Conservation (phyloP, 2,888 invertebrate genomes). For the Helleia helle region DNA sequence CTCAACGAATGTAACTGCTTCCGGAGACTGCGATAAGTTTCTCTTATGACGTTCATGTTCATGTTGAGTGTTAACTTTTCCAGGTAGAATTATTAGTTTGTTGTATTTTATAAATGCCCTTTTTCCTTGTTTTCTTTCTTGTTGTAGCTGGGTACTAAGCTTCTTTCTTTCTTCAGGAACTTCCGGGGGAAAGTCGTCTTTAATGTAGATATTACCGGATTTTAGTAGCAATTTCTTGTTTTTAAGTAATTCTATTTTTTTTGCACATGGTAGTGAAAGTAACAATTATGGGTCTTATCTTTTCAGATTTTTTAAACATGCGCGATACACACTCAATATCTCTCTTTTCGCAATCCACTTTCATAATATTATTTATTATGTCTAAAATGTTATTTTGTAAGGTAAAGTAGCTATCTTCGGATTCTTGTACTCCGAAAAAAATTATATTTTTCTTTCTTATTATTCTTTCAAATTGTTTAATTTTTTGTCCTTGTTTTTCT, state of each 20-base stretch:
- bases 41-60: background rate
- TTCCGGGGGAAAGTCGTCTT: conserved; percentile 4
- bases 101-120: background rate
- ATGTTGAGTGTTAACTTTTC: background rate
- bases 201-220: background rate
- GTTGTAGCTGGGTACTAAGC: background rate
- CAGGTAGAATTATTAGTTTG: background rate
- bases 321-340: background rate
- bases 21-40: background rate
- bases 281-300: background rate
- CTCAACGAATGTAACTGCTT: background rate
- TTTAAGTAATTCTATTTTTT: background rate
- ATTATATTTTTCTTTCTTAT: background rate
- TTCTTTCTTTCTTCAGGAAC: conserved; percentile 6
- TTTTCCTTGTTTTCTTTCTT: background rate
- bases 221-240: conserved; percentile 7
- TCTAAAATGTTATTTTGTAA: too few relatives aligned
- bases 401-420: background rate
- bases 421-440: background rate
- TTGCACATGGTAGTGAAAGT: background rate
- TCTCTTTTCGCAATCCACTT: too few relatives aligned
- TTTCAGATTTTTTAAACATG: background rate
- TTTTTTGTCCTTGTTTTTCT: background rate
- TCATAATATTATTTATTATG: too few relatives aligned
- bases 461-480: background rate